phyloP scores from a whole-genome alignment of 2,888 invertebrate genomes.

The Macrophya alboannulata region DNA sequence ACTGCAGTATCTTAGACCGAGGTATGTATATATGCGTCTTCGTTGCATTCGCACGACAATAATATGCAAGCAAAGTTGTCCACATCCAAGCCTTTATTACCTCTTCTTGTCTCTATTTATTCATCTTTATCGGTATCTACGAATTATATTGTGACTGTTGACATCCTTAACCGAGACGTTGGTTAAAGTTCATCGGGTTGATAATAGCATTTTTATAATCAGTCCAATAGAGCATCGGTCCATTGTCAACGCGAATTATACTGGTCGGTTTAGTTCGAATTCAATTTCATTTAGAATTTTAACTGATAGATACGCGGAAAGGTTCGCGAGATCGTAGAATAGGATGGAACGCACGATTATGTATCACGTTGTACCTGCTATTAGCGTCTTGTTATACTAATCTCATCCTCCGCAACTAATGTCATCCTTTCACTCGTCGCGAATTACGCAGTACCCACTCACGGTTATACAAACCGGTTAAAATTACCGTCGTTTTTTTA shows the following conservation, averaged over 20 bases:
- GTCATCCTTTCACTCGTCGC: neutral
- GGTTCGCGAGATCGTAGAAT: neutral
- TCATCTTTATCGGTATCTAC: neutral
- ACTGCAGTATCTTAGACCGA: too few relatives aligned
- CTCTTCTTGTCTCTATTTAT: neutral
- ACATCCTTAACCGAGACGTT: neutral
- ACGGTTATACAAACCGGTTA: neutral
- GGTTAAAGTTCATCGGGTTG: neutral
- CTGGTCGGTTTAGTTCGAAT: neutral
- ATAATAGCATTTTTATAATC: neutral
- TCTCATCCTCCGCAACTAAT: neutral
- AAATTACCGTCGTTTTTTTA: neutral
- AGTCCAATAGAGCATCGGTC: neutral
- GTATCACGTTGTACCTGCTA: neutral
- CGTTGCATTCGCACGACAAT: neutral
- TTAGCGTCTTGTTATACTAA: neutral
- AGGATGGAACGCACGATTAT: neutral
- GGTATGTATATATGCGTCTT: neutral
- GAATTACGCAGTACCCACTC: neutral
- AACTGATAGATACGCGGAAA: neutral
- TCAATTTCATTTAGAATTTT: neutral
- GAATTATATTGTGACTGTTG: neutral
- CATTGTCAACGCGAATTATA: neutral
- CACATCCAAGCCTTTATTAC: neutral
- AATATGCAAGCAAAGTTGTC: neutral